Evolutionary conservation across 2,113 vertebrate species (phyloP).

Genomic region (Catharus bicknelli): DNA sequence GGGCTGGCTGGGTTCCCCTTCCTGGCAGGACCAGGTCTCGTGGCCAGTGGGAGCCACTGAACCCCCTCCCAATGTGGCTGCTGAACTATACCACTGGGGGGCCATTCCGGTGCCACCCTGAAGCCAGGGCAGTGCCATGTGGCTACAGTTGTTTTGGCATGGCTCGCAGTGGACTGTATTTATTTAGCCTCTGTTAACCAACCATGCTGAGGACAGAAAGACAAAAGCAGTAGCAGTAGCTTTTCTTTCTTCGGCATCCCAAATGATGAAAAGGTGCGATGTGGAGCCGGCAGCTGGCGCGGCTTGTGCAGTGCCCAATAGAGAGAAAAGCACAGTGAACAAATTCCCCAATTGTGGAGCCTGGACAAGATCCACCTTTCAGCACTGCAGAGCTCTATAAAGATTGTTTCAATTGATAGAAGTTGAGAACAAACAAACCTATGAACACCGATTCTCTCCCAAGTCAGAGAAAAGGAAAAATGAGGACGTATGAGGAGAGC

Average conservation of each 20-base stretch:
- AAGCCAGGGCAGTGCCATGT: fast-evolving
- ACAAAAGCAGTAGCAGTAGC: neutral
- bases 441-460: neutral
- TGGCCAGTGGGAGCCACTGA: neutral
- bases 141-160: neutral
- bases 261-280: neutral
- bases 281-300: neutral
- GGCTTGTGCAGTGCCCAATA: neutral
- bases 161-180: neutral
- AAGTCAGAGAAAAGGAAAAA: neutral
- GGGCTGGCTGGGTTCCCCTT: neutral
- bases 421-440: neutral
- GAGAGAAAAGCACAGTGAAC: neutral
- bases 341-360: neutral
- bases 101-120: too few species aligned
- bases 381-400: neutral
- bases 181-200: neutral
- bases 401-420: neutral
- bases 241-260: neutral
- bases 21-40: too few species aligned
- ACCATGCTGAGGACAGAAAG: neutral
- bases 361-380: neutral
- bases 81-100: neutral
- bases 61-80: neutral
- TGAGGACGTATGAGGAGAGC: neutral